Evolutionary conservation across 2,888 invertebrate species (phyloP).

Genomic region (Portevinia maculata): DNA sequence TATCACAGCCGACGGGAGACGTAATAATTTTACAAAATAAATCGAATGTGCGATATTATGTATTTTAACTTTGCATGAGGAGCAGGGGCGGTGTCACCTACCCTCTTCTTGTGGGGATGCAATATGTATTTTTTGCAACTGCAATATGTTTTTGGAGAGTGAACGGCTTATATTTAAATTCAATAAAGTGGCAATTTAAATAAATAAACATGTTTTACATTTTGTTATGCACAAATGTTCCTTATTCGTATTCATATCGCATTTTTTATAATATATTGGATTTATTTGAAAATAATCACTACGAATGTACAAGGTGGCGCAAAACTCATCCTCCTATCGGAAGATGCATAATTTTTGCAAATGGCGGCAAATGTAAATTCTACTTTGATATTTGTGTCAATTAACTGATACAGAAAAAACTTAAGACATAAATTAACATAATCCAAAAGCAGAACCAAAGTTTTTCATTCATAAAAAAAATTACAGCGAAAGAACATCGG

Average conservation of each 20-base stretch:
- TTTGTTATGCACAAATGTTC: conserved; percentile 20
- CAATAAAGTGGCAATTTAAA: conserved; percentile 50
- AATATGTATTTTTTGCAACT: conserved; percentile 52
- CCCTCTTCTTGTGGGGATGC: neutral
- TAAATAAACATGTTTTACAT: conserved; percentile 47
- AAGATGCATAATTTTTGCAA: no score
- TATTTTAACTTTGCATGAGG: conserved; percentile 67
- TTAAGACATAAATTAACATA: no score
- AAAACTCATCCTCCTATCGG: no score
- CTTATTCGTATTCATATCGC: no score
- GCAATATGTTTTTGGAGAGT: conserved; percentile 28
- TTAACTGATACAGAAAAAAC: no score
- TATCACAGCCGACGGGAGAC: neutral
- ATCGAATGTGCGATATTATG: conserved; percentile 66
- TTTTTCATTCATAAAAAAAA: no score
- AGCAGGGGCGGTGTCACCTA: neutral
- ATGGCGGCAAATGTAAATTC: no score
- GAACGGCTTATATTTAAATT: conserved; percentile 46
- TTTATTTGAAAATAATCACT: conserved; percentile 13
- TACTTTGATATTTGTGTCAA: no score
- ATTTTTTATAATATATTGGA: conserved; percentile 37
- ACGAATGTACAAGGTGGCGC: no score
- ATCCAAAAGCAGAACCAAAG: no score
- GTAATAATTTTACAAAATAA: conserved; percentile 51
- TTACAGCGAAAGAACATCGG: no score